Evolutionary conservation across 2,888 invertebrate species (phyloP).

Genomic region (Ligdia adustata): DNA sequence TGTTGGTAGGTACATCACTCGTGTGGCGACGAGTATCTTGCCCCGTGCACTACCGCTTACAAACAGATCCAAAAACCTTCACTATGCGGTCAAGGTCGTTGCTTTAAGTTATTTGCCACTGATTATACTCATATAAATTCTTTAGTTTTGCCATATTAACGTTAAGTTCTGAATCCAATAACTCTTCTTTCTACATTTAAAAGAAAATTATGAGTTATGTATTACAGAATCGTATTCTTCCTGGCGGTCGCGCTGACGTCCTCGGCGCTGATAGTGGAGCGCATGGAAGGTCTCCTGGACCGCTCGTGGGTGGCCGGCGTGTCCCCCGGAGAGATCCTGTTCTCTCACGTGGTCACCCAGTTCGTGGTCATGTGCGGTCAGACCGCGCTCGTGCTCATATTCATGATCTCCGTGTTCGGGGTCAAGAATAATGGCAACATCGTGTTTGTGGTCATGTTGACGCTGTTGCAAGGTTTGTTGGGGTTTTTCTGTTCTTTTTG

Average conservation of each 20-base stretch:
- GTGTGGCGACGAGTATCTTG: too few species aligned
- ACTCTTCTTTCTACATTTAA: too few species aligned
- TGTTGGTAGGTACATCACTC: too few species aligned
- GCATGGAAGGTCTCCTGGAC: slow-evolving; percentile 95
- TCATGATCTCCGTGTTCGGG: slow-evolving; percentile 95
- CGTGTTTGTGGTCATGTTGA: slow-evolving; percentile 92
- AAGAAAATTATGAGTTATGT: background rate
- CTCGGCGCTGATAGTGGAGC: slow-evolving; percentile 94
- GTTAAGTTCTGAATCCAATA: too few species aligned
- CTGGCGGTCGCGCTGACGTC: slow-evolving; percentile 97
- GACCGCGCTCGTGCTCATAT: slow-evolving; percentile 94
- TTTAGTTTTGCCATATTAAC: too few species aligned
- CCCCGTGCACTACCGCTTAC: too few species aligned
- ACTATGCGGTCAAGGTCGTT: too few species aligned
- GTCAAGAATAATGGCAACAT: slow-evolving; percentile 96
- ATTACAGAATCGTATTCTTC: slow-evolving; percentile 95
- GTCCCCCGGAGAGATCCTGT: slow-evolving; percentile 94
- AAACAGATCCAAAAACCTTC: too few species aligned
- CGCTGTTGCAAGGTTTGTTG: slow-evolving; percentile 90
- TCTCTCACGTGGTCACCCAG: slow-evolving; percentile 97
- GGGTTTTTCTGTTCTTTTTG: background rate
- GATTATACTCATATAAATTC: too few species aligned
- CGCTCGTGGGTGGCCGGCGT: slow-evolving; percentile 98
- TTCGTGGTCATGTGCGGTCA: slow-evolving; percentile 98
- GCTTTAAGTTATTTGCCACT: too few species aligned